phyloP scores from a whole-genome alignment of 2,888 invertebrate species.

The Lepidonotus clava region DNA sequence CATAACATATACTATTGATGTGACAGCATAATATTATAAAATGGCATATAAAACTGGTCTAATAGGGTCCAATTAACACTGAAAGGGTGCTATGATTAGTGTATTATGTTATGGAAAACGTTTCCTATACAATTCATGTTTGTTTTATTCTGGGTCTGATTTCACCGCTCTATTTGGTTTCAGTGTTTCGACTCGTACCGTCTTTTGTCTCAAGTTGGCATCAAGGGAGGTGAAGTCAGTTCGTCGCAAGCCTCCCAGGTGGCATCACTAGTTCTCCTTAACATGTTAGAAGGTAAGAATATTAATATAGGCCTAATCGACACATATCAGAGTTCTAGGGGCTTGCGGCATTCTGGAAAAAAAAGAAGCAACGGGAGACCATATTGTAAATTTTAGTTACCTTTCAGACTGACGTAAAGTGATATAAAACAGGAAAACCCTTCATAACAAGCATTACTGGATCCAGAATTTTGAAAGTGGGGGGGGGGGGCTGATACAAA shows the following conservation, averaged over 20 bases:
- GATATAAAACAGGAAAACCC: too few species aligned
- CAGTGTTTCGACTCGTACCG: slow-evolving; percentile 14
- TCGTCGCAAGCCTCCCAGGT: slow-evolving; percentile 5
- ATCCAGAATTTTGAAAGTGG: too few species aligned
- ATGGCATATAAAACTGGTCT: not conserved
- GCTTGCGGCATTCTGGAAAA: too few species aligned
- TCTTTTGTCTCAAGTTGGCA: not conserved
- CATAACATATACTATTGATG: not conserved
- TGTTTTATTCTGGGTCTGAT: not conserved
- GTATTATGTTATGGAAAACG: too few species aligned
- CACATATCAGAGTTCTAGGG: too few species aligned
- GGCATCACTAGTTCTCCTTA: not conserved
- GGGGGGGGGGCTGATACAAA: too few species aligned
- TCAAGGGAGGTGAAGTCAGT: not conserved
- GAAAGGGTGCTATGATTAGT: too few species aligned
- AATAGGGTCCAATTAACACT: not conserved
- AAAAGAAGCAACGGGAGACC: too few species aligned
- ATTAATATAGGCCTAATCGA: too few species aligned
- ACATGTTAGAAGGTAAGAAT: slow-evolving; percentile 21
- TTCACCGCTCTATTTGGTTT: not conserved
- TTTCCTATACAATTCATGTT: not conserved
- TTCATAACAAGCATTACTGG: too few species aligned
- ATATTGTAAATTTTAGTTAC: too few species aligned
- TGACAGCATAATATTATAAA: not conserved
- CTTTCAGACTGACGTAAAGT: too few species aligned